These are phyloP conservation scores for Psilopogon haemacephalus DNA, from an alignment of 2,113 vertebrate species.

Conservation along the genomic window DNA sequence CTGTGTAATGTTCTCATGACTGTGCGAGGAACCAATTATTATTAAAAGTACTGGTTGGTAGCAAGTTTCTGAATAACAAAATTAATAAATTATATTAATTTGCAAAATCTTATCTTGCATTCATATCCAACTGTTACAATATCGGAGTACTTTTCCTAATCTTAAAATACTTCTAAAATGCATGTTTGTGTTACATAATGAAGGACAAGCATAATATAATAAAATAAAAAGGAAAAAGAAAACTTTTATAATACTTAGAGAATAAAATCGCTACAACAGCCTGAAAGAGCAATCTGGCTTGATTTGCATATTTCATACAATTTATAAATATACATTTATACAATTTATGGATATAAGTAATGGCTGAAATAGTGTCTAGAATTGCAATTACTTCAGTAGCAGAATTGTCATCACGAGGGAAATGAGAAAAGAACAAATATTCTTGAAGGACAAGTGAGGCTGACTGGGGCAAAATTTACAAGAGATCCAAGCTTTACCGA, in stretches of 20 bases:
- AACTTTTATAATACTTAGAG: background rate
- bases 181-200: background rate
- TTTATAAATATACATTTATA: background rate
- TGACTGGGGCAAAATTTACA: background rate
- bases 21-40: too few relatives aligned
- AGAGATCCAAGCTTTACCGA: background rate
- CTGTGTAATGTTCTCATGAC: too few relatives aligned
- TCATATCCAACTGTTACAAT: too few relatives aligned
- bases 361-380: background rate
- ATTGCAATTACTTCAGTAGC: background rate
- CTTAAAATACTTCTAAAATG: slow-evolving; percentile 4
- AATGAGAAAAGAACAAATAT: background rate
- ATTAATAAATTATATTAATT: too few relatives aligned
- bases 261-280: background rate
- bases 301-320: background rate
- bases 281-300: background rate
- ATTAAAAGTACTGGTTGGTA: too few relatives aligned
- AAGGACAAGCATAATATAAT: background rate
- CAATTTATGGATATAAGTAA: background rate
- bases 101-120: too few relatives aligned
- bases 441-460: background rate
- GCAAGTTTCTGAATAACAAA: too few relatives aligned
- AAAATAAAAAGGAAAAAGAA: background rate
- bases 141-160: background rate
- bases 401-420: background rate